phyloP scores from a whole-genome alignment of 2,888 invertebrate genomes.

The Rhorus exstirpatorius region DNA sequence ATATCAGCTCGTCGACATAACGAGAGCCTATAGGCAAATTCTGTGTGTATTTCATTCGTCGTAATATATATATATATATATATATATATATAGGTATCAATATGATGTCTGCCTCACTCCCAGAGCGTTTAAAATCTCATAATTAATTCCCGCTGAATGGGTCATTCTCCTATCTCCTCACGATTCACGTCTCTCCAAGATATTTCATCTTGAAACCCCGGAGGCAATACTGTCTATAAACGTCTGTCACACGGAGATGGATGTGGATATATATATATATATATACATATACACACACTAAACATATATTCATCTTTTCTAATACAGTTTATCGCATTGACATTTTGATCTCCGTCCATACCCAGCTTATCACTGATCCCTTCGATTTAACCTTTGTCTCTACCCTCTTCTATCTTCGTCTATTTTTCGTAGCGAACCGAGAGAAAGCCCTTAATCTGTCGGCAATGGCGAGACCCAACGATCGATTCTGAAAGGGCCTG shows the following conservation, averaged over 20 bases:
- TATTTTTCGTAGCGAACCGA: constrained; percentile 51
- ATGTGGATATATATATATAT: constrained; percentile 25
- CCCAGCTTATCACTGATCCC: constrained; percentile 61
- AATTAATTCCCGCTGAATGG: constrained; percentile 40
- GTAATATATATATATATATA: constrained; percentile 25
- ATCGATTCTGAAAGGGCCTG: constrained; percentile 38
- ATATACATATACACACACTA: constrained; percentile 1
- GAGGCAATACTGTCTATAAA: not conserved
- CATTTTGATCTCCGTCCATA: constrained; percentile 62
- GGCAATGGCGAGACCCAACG: constrained; percentile 55
- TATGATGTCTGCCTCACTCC: constrained; percentile 4
- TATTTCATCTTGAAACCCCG: constrained; percentile 4
- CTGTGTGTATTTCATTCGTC: constrained; percentile 22
- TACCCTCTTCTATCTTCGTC: constrained; percentile 49
- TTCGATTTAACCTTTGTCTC: constrained; percentile 62
- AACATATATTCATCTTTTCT: constrained; percentile 43
- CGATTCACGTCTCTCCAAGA: constrained; percentile 1
- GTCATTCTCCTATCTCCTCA: constrained; percentile 34
- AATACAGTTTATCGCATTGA: constrained; percentile 57
- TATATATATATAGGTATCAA: no score
- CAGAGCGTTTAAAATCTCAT: constrained; percentile 20
- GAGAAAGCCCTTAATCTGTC: constrained; percentile 60
- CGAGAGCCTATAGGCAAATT: constrained; percentile 23
- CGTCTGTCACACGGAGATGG: not conserved
- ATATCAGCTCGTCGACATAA: constrained; percentile 48